Base-by-base conservation (phyloP, 35 echinoderm and acorn worm species). In the Stichopus chloronotus region DNA sequence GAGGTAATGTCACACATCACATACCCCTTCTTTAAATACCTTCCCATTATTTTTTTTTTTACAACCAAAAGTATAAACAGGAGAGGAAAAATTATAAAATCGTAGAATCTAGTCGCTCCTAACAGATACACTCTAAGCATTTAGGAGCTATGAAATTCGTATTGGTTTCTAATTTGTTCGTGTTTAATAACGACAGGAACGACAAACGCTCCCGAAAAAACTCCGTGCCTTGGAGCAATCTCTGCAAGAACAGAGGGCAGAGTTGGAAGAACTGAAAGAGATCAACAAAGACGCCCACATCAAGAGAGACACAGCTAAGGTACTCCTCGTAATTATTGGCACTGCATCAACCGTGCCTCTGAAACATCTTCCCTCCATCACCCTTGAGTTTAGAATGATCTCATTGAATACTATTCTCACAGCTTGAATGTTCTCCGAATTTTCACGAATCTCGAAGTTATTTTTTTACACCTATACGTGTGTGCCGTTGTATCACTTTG, bases 211-310 rank as follows among this genome's bases (percentile, higher is more conserved):
- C 13, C 97, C 97, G 2, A 96, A 95, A 72, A 96, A 96, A 63
- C 78, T 99, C 9, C 91, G 93, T 30, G 88, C 89, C 4, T 68
- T 99, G 68, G 97, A 99, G 72, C 77, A 86, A 65, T 89, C 97
- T 21, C 78, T 99, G 6, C 92, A 96, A 58, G 93, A 99, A 53
- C 97, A 99, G 59, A 93, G 92, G 54, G 53, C 87, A 9, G 97
- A 99, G 54, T 79, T 99, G 60, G 72, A 72, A 84, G 97, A 99
- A 87, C 56, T 99, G 58, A 96, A 88, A 78, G 90, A 94, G 5
- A 99, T 99, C 93, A 99, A 96, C 87, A 91, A 96, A 74, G 97
- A 96, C 74, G 95, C 97, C 0, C 97, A 96, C 56, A 59, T 93
- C 19, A 96, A 96, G 30, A 93, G 90, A 92, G 97, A 99, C 53